Base-by-base conservation (phyloP, 23 tunicate species). In the Halocynthia roretzi region DNA sequence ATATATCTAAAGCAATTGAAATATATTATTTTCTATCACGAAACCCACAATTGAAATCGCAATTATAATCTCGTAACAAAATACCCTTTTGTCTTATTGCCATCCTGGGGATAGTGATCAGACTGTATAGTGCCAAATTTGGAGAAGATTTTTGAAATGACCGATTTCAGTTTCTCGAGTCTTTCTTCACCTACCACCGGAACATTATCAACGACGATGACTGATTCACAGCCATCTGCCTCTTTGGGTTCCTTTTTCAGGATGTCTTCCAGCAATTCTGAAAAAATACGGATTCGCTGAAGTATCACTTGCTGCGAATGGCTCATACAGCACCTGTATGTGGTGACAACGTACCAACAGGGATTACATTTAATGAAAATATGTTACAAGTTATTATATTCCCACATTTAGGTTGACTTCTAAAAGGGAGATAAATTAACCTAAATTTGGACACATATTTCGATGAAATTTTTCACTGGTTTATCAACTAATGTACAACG, bases 161-260 rank as follows among this genome's bases (percentile, higher is more conserved):
- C 92, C 15, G 85, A 57, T 73, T 81, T 79, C 49, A 92, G 56
- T 78, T 92, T 92, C 6, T 55, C 74, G 19, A 86, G 50, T 74
- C 92, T 55, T 17, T 80, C 85, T 67, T 68, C 84, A 0, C 88
- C 98, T 74, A 92, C 92, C 10, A 82, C 80, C 21, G 99, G 99
- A 6, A 94, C 64, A 73, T 71, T 68, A 58, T 94, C 99, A 54
- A 94, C 95, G 19, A 94, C 82, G 40, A 94, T 88, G 10, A 88
- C 95, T 7, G 87, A 84, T 87, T 94, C 95, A 56, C 76, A 81
- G 44, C 92, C 99, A 81, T 94, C 96, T 6, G 96, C 96, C 78
- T 94, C 96, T 82, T 81, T 89, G 2, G 99, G 99, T 56, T 78
- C 82, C 77, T 89, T 81, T 12, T 80, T 82, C 54, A 92, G 54